Conservation (phyloP, 2,113 vertebrate species). For the Tupaia chinensis region DNA sequence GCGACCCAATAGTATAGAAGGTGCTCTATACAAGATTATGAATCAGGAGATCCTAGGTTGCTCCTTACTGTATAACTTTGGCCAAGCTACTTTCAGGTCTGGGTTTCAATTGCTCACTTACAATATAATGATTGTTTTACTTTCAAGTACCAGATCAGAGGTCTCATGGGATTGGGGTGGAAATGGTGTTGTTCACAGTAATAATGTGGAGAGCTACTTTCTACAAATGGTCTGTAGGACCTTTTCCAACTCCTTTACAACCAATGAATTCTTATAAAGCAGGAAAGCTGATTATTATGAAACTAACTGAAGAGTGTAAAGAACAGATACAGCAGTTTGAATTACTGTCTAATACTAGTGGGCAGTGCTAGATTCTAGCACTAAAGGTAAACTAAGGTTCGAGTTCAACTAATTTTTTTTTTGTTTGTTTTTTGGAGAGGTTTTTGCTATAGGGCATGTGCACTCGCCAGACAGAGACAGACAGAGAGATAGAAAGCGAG, state of each 20-base stretch:
- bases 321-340: background rate
- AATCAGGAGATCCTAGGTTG: background rate
- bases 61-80: background rate
- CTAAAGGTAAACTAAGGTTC: conserved; percentile 31
- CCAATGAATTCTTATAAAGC: background rate
- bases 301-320: conserved; percentile 2
- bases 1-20: background rate
- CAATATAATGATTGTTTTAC: background rate
- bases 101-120: background rate
- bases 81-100: conserved; percentile 34
- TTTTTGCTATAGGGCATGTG: no score
- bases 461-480: no score
- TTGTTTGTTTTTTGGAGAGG: no score
- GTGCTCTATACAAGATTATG: background rate
- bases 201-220: background rate
- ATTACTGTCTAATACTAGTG: background rate
- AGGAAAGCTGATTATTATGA: conserved; percentile 26
- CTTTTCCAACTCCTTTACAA: conserved; percentile 2
- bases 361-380: background rate
- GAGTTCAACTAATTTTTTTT: no score
- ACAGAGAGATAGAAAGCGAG: no score
- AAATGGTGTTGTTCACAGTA: background rate
- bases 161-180: background rate
- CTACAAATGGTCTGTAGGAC: conserved; percentile 11
- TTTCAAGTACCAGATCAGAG: conserved; percentile 11